A percentile compares a stretch with the other conserved stretches of the same genome.
Conservation (phyloP, 2,888 invertebrate species). For the Drosophila cognata region DNA sequence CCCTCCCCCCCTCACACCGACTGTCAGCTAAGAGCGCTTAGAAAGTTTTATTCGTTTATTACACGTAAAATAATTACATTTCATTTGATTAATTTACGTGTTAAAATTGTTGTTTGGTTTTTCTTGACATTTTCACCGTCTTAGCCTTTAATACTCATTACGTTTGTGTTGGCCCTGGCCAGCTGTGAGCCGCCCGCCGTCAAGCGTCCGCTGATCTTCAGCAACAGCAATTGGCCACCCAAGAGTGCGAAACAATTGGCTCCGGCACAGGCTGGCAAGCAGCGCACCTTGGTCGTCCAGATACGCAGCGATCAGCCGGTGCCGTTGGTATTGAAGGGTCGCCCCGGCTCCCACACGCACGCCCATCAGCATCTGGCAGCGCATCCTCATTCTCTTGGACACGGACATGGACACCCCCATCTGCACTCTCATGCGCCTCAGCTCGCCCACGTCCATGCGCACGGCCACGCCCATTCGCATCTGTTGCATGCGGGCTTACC, state of each 20-base stretch:
- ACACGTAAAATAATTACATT: constrained; percentile 44
- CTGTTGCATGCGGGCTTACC: constrained; percentile 47
- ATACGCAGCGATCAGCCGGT: constrained; percentile 84
- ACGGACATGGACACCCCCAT: constrained; percentile 53
- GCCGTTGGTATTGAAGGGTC: constrained; percentile 82
- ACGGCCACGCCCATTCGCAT: constrained; percentile 55
- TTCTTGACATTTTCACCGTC: constrained; percentile 37
- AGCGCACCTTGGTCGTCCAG: constrained; percentile 83
- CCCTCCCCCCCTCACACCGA: not conserved
- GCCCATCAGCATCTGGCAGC: constrained; percentile 45
- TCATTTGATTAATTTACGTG: constrained; percentile 35
- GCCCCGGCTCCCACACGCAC: constrained; percentile 59
- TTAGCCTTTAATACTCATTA: constrained; percentile 54
- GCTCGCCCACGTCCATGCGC: constrained; percentile 46
- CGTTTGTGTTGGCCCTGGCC: constrained; percentile 60
- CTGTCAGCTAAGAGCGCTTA: constrained; percentile 39
- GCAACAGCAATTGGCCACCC: constrained; percentile 75
- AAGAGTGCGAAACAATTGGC: constrained; percentile 74
- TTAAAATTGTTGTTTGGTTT: constrained; percentile 18
- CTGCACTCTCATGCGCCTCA: constrained; percentile 34
- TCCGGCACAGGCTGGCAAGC: constrained; percentile 60
- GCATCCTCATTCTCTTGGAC: constrained; percentile 24
- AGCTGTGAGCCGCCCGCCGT: constrained; percentile 71
- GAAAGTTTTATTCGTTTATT: constrained; percentile 58
- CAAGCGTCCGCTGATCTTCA: constrained; percentile 76